Evolutionary conservation across 2,797 vertebrate species (phyloP).

Genomic region (Bryconaethiops microstoma): DNA sequence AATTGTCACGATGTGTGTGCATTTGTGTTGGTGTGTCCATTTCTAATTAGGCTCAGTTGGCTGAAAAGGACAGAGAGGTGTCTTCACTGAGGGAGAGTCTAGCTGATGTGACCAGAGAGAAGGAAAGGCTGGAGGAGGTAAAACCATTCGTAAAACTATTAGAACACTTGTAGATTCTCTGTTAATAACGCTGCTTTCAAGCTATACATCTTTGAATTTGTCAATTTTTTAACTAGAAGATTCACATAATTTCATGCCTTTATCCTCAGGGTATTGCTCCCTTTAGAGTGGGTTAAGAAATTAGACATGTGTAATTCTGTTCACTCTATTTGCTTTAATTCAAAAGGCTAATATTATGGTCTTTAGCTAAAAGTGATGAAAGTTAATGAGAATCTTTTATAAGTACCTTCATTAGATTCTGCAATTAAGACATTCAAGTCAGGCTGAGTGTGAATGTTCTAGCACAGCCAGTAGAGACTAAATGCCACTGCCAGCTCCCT

Average conservation of each 20-base stretch:
- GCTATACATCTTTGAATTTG: not conserved
- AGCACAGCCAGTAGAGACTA: conserved; percentile 62
- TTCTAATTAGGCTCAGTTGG: conserved; percentile 81
- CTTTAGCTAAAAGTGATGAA: conserved; percentile 19
- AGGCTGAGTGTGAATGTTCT: conserved; percentile 22
- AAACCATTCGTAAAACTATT: conserved; percentile 11
- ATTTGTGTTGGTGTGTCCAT: conserved; percentile 12
- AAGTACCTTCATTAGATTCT: conserved; percentile 41
- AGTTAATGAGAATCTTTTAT: conserved; percentile 39
- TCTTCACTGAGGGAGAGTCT: conserved; percentile 82
- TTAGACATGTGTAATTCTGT: not conserved
- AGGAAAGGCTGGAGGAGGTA: conserved; percentile 82
- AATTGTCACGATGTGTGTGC: conserved; percentile 8
- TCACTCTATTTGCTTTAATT: not conserved
- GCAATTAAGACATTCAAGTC: conserved; percentile 19
- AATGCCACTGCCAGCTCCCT: conserved; percentile 71
- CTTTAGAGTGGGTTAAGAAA: not conserved
- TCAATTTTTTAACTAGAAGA: not conserved
- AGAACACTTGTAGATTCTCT: not conserved
- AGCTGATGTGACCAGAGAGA: conserved; percentile 81
- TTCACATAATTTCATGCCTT: not conserved
- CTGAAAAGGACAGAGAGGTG: conserved; percentile 87
- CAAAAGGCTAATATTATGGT: not conserved
- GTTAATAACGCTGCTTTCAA: not conserved
- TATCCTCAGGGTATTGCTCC: not conserved